phyloP scores from a whole-genome alignment of 2,888 invertebrate genomes.

The Trachelus stipa region DNA sequence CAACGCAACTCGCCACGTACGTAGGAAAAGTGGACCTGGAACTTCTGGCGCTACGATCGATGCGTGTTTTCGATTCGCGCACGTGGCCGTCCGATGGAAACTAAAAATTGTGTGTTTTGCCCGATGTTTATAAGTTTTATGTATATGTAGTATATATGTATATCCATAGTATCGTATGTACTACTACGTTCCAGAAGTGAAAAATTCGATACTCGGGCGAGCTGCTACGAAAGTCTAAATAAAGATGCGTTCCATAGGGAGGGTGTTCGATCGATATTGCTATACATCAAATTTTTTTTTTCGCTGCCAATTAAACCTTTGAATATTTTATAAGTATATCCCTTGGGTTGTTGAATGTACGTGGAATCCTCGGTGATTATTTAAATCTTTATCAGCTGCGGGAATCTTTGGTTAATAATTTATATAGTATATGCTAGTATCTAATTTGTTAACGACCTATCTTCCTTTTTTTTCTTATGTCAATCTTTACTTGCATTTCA shows the following conservation, averaged over 20 bases:
- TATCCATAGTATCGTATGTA: neutral
- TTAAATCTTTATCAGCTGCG: neutral
- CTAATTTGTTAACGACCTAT: neutral
- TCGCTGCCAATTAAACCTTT: neutral
- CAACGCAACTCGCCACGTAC: neutral
- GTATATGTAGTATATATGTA: too few species aligned
- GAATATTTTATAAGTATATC: neutral
- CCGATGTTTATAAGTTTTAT: neutral
- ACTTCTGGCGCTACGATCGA: neutral
- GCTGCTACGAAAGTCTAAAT: neutral
- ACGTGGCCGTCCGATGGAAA: constrained; percentile 18
- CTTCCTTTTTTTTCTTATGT: neutral
- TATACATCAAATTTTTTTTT: neutral
- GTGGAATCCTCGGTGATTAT: neutral
- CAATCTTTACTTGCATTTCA: neutral
- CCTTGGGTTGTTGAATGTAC: neutral
- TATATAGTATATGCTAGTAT: too few species aligned
- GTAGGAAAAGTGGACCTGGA: neutral
- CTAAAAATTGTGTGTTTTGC: neutral
- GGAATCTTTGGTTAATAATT: too few species aligned
- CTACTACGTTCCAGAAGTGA: neutral
- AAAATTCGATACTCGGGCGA: neutral
- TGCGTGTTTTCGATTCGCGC: constrained; percentile 4
- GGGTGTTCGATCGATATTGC: neutral
- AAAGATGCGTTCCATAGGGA: neutral